Base-by-base conservation (phyloP, 2,797 vertebrate genomes). In the Furcifer pardalis region DNA sequence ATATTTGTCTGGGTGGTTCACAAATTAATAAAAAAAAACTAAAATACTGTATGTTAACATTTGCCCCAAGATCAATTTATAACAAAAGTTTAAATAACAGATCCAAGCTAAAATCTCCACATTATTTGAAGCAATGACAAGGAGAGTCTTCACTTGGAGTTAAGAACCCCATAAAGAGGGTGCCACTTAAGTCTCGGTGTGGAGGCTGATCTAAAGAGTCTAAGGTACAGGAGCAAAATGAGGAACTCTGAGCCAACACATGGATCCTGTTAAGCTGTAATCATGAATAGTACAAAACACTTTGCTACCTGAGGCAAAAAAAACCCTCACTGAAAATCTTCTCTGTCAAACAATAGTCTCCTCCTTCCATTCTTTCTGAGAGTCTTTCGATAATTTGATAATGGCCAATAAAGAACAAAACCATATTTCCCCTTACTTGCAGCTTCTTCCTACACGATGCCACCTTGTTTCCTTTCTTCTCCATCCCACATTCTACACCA, bases 321-420 rank as follows among this genome's bases (percentile, higher is more conserved):
- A n/a, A 23, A 15, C 59, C 40, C 30, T 25, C 27, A 46, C 17
- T 62, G 17, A 62, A 77, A 76, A 76, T 8, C 6, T 19, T 35
- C 5, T 68, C 32, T 68, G 15, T 5, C 35, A 19, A 68, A 35
- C 35, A 13, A 37, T 32, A 56, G 10, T 23, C 32, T 66, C 32
- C 15, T 35, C 46, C 12, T 35, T 12, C 6, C 62, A 32, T 40
- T 78, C 52, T 35, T 68, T 30, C n/a, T 6, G 8, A 17, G 7
- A 65, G 35, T 63, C 65, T 77, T 84, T 69, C 30, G 44, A 84
- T 68, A 21, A 69, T 35, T 52, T 35, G 19, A 84, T 52, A 73
- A 79, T 27, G 42, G 65, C 23, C 46, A 65, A 30, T 25, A 46
- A 49, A 44, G 13, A 56, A 56, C 17, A 56, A 66, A 13, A 44